Evolutionary conservation across 1,140 invertebrate genomes (phyloP).

Genomic region (Cyclargus thomasi): DNA sequence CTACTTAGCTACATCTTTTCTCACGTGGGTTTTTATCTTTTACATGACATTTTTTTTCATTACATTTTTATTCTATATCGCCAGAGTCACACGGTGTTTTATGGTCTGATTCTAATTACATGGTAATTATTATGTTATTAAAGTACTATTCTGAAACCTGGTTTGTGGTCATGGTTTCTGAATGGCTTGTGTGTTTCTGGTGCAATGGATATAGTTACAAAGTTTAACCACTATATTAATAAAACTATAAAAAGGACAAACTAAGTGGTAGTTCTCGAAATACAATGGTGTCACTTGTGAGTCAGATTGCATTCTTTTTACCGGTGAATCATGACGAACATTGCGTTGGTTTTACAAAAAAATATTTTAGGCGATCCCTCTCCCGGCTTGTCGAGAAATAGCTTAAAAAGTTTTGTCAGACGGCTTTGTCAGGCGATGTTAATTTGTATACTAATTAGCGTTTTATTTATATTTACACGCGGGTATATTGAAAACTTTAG

Average conservation of each 20-base stretch:
- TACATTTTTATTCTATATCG: neutral
- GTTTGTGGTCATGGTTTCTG: too few species aligned
- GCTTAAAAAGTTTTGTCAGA: neutral
- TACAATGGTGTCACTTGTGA: neutral
- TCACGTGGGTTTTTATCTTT: slow-evolving; percentile 14
- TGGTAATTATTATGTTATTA: neutral
- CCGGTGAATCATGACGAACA: slow-evolving; percentile 24
- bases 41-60: neutral
- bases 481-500: neutral
- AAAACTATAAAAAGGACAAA: neutral
- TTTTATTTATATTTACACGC: neutral
- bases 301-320: slow-evolving; percentile 16
- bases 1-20: slow-evolving; percentile 10
- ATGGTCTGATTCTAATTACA: neutral
- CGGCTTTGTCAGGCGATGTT: neutral
- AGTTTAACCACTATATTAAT: too few species aligned
- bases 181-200: too few species aligned
- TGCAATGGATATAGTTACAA: too few species aligned
- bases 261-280: neutral
- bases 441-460: neutral
- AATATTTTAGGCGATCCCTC: slow-evolving; percentile 51
- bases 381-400: slow-evolving; percentile 44
- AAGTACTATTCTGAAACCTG: too few species aligned
- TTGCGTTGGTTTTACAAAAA: neutral
- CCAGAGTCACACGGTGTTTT: neutral